Evolutionary conservation across 2,113 vertebrate genomes (phyloP).

Genomic region (Oreochromis aureus): DNA sequence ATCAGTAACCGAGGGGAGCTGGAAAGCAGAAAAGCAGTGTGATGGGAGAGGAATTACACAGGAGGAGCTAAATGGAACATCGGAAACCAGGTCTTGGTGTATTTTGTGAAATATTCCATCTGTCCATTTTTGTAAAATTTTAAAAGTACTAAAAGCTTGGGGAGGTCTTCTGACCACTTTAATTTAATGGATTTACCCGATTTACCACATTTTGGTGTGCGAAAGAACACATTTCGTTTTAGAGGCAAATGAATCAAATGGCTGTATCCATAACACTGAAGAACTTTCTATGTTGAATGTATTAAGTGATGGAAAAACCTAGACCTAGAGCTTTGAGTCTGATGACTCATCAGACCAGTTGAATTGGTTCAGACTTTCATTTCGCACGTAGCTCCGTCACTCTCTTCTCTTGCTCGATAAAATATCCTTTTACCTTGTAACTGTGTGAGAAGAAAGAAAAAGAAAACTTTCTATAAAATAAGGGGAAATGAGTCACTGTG

Average conservation of each 20-base stretch:
- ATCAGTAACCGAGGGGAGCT: no score
- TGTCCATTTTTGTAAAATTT: background rate
- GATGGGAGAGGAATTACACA: no score
- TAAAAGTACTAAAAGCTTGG: background rate
- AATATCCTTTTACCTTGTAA: background rate
- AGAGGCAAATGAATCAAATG: background rate
- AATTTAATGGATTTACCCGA: background rate
- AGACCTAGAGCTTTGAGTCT: background rate
- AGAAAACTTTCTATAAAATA: background rate
- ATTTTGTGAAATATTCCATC: background rate
- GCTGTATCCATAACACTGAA: background rate
- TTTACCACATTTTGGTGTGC: background rate
- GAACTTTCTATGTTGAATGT: background rate
- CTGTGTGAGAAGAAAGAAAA: background rate
- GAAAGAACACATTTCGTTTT: background rate
- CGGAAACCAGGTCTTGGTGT: no score
- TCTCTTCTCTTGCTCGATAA: background rate
- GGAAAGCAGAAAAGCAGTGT: no score
- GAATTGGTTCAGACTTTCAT: background rate
- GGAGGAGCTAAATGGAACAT: no score
- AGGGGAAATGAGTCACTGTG: background rate
- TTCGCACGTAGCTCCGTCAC: background rate
- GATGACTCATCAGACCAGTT: constrained; percentile 12
- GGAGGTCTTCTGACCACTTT: accelerated
- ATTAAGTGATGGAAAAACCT: background rate